Base-by-base conservation (phyloP, 2,797 vertebrate species). In the Sebastolobus altivelis region DNA sequence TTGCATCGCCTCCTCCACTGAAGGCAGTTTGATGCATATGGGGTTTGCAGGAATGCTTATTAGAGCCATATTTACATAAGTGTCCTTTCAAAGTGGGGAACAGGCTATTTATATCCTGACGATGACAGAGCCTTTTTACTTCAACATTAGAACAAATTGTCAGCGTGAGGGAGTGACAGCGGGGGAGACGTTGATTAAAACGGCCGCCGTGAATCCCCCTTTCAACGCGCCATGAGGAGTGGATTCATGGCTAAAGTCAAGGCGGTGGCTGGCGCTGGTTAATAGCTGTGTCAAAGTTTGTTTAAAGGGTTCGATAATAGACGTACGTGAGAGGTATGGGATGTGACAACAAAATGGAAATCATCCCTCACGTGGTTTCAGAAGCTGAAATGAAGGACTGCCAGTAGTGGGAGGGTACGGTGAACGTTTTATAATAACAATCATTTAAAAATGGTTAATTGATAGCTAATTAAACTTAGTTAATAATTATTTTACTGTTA, bases 21-120 rank as follows among this genome's bases (percentile, higher is more conserved):
- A 68, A 69, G 55, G n/a, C 74, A 74, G 52, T 76, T 77, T 75
- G 55, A 65, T 59, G 67, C 49, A 58, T 82, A 88, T 67, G 80
- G 43, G 43, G 22, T 25, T 12, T 38, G 63, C 77, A 61, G 66
- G 83, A 84, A 79, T 59, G 37, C 76, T 82, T 86, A 75, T 83
- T 46, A 63, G 56, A 80, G 62, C 52, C 70, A 68, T 83, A 82
- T 89, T 92, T 85, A 65, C 71, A 86, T 75, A 58, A 84, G 43
- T 7, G 16, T 65, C 55, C 69, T 78, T 79, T 80, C 38, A 75
- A 85, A 87, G 55, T 76, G 56, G 25, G 20, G 31, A 76, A 56
- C 13, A 16, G 56, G 56, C 69, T 84, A 88, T 92, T 89, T 82
- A 81, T 88, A 90, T 63, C n/a, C 63, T 49, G 58, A 54, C 61